phyloP scores from a whole-genome alignment of 2,113 vertebrate genomes.

The Callionymus lyra region DNA sequence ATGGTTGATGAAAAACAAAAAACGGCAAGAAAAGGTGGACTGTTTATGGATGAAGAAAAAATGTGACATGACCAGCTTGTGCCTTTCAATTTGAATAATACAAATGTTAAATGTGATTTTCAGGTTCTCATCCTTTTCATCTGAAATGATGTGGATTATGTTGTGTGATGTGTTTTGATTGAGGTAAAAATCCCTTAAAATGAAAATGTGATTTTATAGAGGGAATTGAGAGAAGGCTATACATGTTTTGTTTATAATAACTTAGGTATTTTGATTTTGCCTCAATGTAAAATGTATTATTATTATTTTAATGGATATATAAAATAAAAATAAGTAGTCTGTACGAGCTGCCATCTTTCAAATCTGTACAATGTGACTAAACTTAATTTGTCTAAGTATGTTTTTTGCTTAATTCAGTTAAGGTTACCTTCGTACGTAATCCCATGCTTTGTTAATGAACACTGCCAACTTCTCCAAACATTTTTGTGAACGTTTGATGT shows the following conservation, averaged over 20 bases:
- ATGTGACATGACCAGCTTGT: slow-evolving; percentile 81
- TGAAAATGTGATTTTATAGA: too few species aligned
- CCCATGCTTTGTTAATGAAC: slow-evolving; percentile 26
- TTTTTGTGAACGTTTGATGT: slow-evolving; percentile 29
- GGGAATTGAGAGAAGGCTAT: too few species aligned
- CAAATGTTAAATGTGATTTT: slow-evolving; percentile 67
- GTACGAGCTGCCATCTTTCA: too few species aligned
- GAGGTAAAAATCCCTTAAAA: slow-evolving; percentile 40
- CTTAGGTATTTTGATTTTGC: too few species aligned
- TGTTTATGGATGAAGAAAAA: slow-evolving; percentile 51
- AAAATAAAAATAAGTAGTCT: too few species aligned
- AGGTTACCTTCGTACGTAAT: too few species aligned
- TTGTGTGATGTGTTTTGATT: slow-evolving; percentile 55
- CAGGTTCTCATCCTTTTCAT: slow-evolving; percentile 67
- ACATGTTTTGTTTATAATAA: too few species aligned
- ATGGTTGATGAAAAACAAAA: slow-evolving; percentile 22
- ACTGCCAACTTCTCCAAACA: slow-evolving; percentile 46
- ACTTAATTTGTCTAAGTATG: slow-evolving; percentile 38
- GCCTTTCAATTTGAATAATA: slow-evolving; percentile 81
- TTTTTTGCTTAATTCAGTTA: slow-evolving; percentile 8
- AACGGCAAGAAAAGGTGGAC: slow-evolving; percentile 45
- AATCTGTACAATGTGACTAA: slow-evolving; percentile 35
- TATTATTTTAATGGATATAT: too few species aligned
- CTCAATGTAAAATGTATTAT: too few species aligned
- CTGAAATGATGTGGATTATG: slow-evolving; percentile 67